Base-by-base conservation (phyloP, 1,140 invertebrate genomes). In the Catajapyx aquilonaris region DNA sequence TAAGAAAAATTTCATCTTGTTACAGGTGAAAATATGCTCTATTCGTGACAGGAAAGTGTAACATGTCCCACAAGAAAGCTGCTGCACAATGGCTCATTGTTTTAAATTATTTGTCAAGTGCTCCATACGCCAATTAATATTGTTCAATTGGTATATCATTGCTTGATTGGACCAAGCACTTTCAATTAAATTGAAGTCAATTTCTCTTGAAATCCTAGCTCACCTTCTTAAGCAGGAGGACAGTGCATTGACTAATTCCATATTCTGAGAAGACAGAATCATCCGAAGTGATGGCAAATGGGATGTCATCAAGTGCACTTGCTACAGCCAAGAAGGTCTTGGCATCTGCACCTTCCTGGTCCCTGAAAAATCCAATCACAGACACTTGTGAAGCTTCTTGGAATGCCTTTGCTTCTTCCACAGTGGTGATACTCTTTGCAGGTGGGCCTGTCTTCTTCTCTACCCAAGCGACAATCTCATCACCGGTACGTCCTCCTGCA, bases 391-490 rank as follows among this genome's bases (percentile, higher is more conserved):
- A 69, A 9, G 65, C 70, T 17, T 81, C 79, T 38, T 81, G 72
- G 50, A 97, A 78, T 34, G 71, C 65, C 53, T 90, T 87, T 21
- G 76, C 71, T 44, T 85, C 81, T 44, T 88, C 85, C 19, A 76
- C 73, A 30, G 72, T 69, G 17, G 62, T 56, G 15, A 98, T 57
- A 35, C 72, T 66, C 49, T 75, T 72, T 11, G 85, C 86, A 42
- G 76, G 68, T 36, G 93, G 88, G 30, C 91, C 91, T 56, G 86
- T 91, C 67, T 97, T 98, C 68, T 97, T 97, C 51, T 73, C 67
- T 33, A 98, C 54, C 94, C 94, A 99, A 41, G 63, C 64, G 36
- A 98, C 71, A 52, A 98, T 96, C 41, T 91, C 86, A 45, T 84
- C 78, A 51, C 83, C 72, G 51, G 83, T 75, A 50, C 94, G 74